phyloP scores from a whole-genome alignment of 2,797 vertebrate genomes.

The Mormyrus proboscirostris region DNA sequence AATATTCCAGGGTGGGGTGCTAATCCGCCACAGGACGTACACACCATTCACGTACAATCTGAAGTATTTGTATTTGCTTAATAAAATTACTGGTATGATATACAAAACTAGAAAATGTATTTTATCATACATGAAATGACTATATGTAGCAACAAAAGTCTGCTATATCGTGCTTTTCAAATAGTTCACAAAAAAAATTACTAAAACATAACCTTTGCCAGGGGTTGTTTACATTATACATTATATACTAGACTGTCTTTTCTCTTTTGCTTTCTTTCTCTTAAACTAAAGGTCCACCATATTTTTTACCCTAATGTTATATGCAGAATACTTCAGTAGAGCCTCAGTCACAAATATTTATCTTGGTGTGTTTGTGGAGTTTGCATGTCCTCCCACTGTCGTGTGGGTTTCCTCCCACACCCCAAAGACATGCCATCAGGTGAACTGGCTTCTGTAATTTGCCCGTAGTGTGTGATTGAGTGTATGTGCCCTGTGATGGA shows the following conservation, averaged over 20 bases:
- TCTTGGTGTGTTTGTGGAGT: not conserved
- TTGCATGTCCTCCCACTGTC: not conserved
- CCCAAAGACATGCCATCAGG: not conserved
- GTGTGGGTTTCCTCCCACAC: not conserved
- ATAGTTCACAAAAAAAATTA: not conserved
- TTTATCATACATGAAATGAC: not conserved
- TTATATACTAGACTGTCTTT: not conserved
- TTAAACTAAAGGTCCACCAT: not conserved
- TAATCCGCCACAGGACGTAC: not conserved
- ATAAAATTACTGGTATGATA: not conserved
- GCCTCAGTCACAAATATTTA: not conserved
- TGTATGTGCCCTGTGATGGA: not conserved
- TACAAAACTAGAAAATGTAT: not conserved
- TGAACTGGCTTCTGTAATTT: not conserved
- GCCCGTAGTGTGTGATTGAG: not conserved
- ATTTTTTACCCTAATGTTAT: not conserved
- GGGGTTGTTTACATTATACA: not conserved
- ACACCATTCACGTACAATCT: not conserved
- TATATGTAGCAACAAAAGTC: not conserved
- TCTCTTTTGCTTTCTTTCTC: not conserved
- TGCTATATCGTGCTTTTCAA: not conserved
- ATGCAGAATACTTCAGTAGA: not conserved
- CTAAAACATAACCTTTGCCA: not conserved
- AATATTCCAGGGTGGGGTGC: not conserved
- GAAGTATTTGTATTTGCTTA: not conserved